Evolutionary conservation across 1,140 invertebrate genomes (phyloP), one percentile per base, ranked within the genome.

Genomic region (Tetragnatha versicolor): DNA sequence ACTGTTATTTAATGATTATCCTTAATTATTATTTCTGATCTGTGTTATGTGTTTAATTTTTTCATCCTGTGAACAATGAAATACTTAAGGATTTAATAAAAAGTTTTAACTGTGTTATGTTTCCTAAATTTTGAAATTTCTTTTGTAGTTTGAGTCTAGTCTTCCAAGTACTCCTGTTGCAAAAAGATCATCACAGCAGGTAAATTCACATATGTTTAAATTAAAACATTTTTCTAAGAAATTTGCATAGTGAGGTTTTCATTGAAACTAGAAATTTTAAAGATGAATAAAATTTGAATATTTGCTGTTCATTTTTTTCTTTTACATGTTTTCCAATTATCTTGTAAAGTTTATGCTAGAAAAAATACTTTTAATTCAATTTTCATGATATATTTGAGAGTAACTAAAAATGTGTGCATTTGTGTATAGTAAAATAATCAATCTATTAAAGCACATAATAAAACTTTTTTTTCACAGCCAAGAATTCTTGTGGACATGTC

Each of bases 401-500:
- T n/a, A n/a, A n/a, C n/a, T n/a, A n/a, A n/a, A n/a, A n/a, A n/a
- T n/a, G n/a, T n/a, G n/a, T n/a, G n/a, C n/a, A n/a, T n/a, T n/a
- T n/a, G n/a, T n/a, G n/a, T n/a, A n/a, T n/a, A n/a, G n/a, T n/a
- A n/a, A n/a, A n/a, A n/a, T n/a, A n/a, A n/a, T n/a, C n/a, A n/a
- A n/a, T n/a, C n/a, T n/a, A n/a, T n/a, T n/a, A n/a, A n/a, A n/a
- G n/a, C n/a, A 63, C 9, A 31, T n/a, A n/a, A n/a, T n/a, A n/a
- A n/a, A n/a, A n/a, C 14, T 3, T 45, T 42, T 66, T 81, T 79
- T 79, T 80, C 82, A 25, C 58, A 96, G 93, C 94, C 95, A 0
- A 89, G 91, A 27, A 94, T 96, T 65, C 93, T 96, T 0, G 95
- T 95, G 70, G 95, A 97, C 84, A 96, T 96, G 94, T 95, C 94